Base-by-base conservation (phyloP, 1,140 invertebrate genomes). In the Zeugodacus cucurbitae region DNA sequence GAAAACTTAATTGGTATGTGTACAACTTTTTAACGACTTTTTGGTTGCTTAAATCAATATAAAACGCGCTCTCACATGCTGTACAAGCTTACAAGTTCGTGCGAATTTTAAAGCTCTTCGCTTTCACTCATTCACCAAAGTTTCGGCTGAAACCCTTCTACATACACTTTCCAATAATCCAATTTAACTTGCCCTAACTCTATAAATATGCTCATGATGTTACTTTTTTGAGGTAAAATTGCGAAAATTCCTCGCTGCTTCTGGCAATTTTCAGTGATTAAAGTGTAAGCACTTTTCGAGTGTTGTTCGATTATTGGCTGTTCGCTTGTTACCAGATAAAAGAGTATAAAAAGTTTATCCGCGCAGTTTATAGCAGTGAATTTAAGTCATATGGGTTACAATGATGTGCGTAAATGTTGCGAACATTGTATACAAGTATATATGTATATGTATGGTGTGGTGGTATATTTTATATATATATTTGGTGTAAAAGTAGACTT, bases 251-350 rank as follows among this genome's bases (percentile, higher is more conserved):
- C 34, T 37, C 20, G 67, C 67, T 8, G 20, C 67, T n/a, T n/a
- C n/a, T n/a, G 67, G 67, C 67, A 74, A 41, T 74, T 74, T 74
- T 22, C 67, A n/a, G 17, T 74, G 32, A 74, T 74, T 37, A 74
- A 74, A 74, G 67, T 41, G 5, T 74, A 74, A 74, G 67, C 22
- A 74, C 67, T 74, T 37, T 37, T 74, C 67, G 32, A 74, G 67
- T 74, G 34, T 37, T 74, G 14, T 41, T 74, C 67, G 67, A 74
- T 74, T 74, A 74, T 74, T 37, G 34, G 67, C 34, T 74, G 34
- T 74, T 74, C 17, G 34, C 32, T 74, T 37, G 29, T 74, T 37
- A 22, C 34, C 67, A 37, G 20, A 54, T 54, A 54, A 54, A 54
- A 54, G 34, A 7, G 17, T 5, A 7, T 3, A n/a, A 37, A 74